Evolutionary conservation across 2,113 vertebrate genomes (phyloP).

Genomic region (Cochlearius cochlearius): DNA sequence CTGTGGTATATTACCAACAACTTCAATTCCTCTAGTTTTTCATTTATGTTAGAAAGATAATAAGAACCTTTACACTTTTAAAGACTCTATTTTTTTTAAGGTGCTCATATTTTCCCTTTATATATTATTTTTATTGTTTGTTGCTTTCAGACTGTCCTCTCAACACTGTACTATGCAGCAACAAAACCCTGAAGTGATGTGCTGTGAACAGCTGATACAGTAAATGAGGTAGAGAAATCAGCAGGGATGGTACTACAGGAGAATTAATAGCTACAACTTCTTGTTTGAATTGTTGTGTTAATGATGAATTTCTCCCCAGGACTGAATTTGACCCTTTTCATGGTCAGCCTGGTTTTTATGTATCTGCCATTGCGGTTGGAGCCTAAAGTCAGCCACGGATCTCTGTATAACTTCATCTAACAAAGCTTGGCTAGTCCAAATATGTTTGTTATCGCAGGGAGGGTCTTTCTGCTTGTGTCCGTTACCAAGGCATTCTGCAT

Average conservation of each 20-base stretch:
- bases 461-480: not conserved
- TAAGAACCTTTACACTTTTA: not conserved
- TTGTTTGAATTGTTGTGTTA: not conserved
- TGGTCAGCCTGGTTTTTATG: not conserved
- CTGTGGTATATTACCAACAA: not conserved
- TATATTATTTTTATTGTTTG: not conserved
- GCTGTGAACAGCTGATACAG: not conserved
- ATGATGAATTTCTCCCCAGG: not conserved
- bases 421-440: not conserved
- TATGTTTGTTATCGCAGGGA: not conserved
- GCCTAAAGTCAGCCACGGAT: not conserved
- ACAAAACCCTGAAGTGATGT: not conserved
- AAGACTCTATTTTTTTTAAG: not conserved
- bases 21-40: not conserved
- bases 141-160: not conserved
- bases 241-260: not conserved
- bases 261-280: not conserved
- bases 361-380: not conserved
- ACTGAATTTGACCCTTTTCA: not conserved
- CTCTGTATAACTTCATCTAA: not conserved
- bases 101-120: not conserved
- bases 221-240: constrained; percentile 36
- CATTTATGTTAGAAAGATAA: not conserved
- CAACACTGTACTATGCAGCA: not conserved
- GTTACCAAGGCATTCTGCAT: not conserved